A percentile compares a stretch with the other conserved stretches of the same genome.
These are phyloP conservation scores for Gila orcuttii DNA, from an alignment of 2,113 vertebrate species.

Conservation along the genomic window DNA sequence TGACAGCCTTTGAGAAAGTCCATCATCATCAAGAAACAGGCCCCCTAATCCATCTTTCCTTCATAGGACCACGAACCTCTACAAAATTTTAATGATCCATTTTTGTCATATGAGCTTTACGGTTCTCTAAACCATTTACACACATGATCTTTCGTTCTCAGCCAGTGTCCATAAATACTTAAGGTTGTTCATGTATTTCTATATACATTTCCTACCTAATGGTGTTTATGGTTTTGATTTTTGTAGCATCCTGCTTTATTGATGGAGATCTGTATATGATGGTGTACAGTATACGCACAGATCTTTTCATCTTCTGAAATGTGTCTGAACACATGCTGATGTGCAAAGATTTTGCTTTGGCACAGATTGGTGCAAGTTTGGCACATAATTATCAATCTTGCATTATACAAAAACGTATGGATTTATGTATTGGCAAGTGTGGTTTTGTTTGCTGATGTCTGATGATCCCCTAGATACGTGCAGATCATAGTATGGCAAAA, in stretches of 20 bases:
- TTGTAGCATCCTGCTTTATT: slow-evolving; percentile 16
- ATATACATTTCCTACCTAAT: slow-evolving; percentile 43
- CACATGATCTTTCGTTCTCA: neutral
- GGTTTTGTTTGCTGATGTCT: slow-evolving; percentile 41
- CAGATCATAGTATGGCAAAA: slow-evolving; percentile 34
- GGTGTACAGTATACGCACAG: neutral
- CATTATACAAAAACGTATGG: slow-evolving; percentile 46
- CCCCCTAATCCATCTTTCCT: slow-evolving; percentile 45
- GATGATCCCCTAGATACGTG: neutral
- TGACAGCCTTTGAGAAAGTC: slow-evolving; percentile 59
- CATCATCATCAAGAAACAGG: slow-evolving; percentile 54
- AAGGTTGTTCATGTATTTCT: slow-evolving; percentile 29
- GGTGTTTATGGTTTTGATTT: slow-evolving; percentile 21
- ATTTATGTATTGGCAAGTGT: slow-evolving; percentile 17
- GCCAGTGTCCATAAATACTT: slow-evolving; percentile 21
- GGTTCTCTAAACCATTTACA: neutral
- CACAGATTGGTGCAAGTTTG: slow-evolving; percentile 67
- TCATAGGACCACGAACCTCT: slow-evolving; percentile 15
- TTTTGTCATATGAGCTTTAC: neutral
- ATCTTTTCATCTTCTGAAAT: slow-evolving; percentile 19
- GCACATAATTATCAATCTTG: slow-evolving; percentile 55
- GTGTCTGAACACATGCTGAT: slow-evolving; percentile 49
- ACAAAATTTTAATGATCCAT: slow-evolving; percentile 3
- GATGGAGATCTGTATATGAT: neutral
- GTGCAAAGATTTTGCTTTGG: slow-evolving; percentile 69